Percentiles rank a stretch among this genome's conserved stretches.
phyloP scores from a whole-genome alignment of 1,140 invertebrate species.

The Apis florea region DNA sequence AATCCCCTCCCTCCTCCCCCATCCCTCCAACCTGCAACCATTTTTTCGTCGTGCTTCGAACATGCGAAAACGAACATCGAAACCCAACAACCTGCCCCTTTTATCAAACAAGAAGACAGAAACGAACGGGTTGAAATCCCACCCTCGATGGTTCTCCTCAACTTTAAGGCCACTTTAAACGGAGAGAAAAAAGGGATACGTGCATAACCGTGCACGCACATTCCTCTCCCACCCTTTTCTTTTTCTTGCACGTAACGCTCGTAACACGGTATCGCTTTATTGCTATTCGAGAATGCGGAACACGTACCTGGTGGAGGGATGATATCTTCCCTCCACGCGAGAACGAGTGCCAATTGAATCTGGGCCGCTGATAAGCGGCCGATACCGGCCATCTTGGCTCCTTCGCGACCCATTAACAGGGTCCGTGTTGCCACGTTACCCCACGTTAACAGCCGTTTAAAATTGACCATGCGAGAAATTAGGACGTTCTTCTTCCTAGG shows the following conservation, averaged over 20 bases:
- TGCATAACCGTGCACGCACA: neutral
- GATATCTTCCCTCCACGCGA: constrained; percentile 35
- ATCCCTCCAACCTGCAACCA: too few relatives aligned
- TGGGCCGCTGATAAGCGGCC: constrained; percentile 11
- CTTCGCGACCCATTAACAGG: constrained; percentile 46
- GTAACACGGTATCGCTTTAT: constrained; percentile 34
- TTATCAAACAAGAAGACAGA: neutral
- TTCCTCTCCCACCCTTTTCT: neutral
- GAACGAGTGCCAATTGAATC: constrained; percentile 51
- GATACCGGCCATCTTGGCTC: constrained; percentile 27
- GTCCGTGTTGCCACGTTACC: constrained; percentile 29
- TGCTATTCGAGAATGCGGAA: constrained; percentile 17
- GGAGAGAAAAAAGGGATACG: neutral
- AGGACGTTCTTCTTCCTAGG: neutral
- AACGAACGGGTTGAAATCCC: neutral
- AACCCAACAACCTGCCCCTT: neutral
- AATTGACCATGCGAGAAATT: constrained; percentile 47
- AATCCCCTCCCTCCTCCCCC: neutral
- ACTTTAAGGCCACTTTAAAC: neutral
- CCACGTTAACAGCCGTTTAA: constrained; percentile 45
- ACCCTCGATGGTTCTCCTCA: neutral
- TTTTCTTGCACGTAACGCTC: neutral
- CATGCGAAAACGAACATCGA: constrained; percentile 6
- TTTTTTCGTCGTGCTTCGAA: neutral
- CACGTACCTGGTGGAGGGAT: constrained; percentile 12